Evolutionary conservation across 1,140 invertebrate species (phyloP).

Genomic region (Meloidogyne hapla): DNA sequence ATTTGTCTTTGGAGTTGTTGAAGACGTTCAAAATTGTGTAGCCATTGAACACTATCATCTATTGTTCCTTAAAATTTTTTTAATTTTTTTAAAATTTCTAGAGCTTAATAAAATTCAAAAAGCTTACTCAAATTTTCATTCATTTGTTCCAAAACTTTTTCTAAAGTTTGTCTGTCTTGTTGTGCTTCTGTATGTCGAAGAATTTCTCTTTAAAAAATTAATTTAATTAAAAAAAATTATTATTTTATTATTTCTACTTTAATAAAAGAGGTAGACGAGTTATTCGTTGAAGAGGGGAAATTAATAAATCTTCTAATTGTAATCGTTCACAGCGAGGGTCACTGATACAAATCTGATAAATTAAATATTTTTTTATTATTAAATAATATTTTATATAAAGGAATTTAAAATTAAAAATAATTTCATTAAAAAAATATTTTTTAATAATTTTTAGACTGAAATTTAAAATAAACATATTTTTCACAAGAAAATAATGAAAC

Average conservation of each 20-base stretch:
- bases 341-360: constrained; percentile 38
- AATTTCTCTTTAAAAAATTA: constrained; percentile 68
- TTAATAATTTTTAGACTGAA: not conserved
- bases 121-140: constrained; percentile 71
- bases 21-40: constrained; percentile 74
- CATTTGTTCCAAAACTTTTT: constrained; percentile 70
- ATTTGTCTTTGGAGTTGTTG: constrained; percentile 74
- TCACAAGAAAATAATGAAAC: too few relatives aligned
- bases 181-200: constrained; percentile 69
- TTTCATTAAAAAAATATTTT: not conserved
- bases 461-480: too few relatives aligned
- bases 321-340: constrained; percentile 65
- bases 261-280: constrained; percentile 73
- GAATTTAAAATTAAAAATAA: too few relatives aligned
- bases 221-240: too few relatives aligned
- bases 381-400: too few relatives aligned
- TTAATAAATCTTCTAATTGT: constrained; percentile 72
- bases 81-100: not conserved
- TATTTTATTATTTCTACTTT: constrained; percentile 49
- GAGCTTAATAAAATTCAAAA: too few relatives aligned
- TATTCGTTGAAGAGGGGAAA: constrained; percentile 74
- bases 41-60: constrained; percentile 75
- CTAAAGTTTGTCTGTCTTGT: constrained; percentile 68
- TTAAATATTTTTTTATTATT: not conserved
- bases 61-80: constrained; percentile 69